Evolutionary conservation across 2,797 vertebrate species (phyloP), one percentile per base, ranked within the genome.

Genomic region (Microctenopoma stevenorrisi): DNA sequence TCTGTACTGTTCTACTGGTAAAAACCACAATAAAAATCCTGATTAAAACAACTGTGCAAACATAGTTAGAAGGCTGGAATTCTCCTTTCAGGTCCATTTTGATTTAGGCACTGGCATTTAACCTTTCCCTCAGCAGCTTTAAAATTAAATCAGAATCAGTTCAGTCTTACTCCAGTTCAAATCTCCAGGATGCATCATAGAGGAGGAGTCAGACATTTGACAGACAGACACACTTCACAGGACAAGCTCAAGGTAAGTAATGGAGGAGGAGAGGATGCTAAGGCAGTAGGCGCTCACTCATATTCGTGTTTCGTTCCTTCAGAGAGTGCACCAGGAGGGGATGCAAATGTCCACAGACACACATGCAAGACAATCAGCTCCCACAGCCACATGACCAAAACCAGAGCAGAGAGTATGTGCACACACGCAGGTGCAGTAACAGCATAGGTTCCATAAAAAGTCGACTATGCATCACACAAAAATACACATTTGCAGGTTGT

Each of bases 241-340:
- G 86, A 85, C 76, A 52, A 78, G 79, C 78, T 87, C 55, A 85
- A 85, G 80, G 83, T 83, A 87, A 81, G 78, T 38, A 54, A 64
- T 44, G 28, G 51, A 73, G 68, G 64, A 68, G 59, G 40, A 33
- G 66, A 64, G 50, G 56, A 76, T 60, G 81, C 79, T 82, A 63
- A 70, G 53, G 72, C 68, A 65, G 62, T n/a, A 33, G 43, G 35
- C 59, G 12, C 73, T 56, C 25, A 11, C n/a, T 56, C 72, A 35
- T 83, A 90, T 88, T 87, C 86, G 68, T 62, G 78, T 83, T 84
- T 81, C 62, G 50, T 58, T 81, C 66, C 52, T 48, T 56, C 74
- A 68, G 68, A 63, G 57, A 40, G 60, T 40, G 70, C 52, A 72
- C 35, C 51, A 38, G 40, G 47, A 67, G 50, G 37, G 37, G 58